phyloP scores from a whole-genome alignment of 2,797 vertebrate genomes.

The Fundulus diaphanus region DNA sequence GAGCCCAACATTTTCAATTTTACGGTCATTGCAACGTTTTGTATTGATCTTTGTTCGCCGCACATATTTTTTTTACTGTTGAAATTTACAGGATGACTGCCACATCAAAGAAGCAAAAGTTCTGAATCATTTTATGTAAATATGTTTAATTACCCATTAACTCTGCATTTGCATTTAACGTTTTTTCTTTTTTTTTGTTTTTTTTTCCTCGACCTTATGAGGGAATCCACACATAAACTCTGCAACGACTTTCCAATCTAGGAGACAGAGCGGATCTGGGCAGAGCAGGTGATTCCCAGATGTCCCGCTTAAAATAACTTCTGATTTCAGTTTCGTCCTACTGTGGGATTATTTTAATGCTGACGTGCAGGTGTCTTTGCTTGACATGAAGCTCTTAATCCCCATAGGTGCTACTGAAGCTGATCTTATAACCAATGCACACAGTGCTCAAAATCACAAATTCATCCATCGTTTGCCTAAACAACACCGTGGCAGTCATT shows the following conservation, averaged over 20 bases:
- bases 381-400: neutral
- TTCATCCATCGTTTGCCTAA: neutral
- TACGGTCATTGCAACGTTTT: too few species aligned
- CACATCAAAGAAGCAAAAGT: neutral
- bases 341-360: neutral
- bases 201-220: neutral
- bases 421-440: conserved; percentile 2
- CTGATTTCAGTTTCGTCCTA: neutral
- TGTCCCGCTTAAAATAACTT: neutral
- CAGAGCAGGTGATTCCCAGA: neutral
- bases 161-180: neutral
- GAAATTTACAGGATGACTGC: too few species aligned
- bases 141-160: neutral
- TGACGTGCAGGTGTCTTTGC: neutral
- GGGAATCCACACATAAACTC: neutral
- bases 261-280: neutral
- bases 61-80: too few species aligned
- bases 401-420: neutral
- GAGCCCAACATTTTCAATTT: too few species aligned
- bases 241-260: neutral
- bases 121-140: neutral
- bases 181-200: too few species aligned
- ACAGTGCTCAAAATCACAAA: neutral
- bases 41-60: too few species aligned
- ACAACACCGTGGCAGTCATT: neutral